Percentiles rank a stretch among this genome's conserved stretches.
These are phyloP conservation scores for Dryobates pubescens DNA, from an alignment of 2,797 vertebrate species.

Conservation along the genomic window DNA sequence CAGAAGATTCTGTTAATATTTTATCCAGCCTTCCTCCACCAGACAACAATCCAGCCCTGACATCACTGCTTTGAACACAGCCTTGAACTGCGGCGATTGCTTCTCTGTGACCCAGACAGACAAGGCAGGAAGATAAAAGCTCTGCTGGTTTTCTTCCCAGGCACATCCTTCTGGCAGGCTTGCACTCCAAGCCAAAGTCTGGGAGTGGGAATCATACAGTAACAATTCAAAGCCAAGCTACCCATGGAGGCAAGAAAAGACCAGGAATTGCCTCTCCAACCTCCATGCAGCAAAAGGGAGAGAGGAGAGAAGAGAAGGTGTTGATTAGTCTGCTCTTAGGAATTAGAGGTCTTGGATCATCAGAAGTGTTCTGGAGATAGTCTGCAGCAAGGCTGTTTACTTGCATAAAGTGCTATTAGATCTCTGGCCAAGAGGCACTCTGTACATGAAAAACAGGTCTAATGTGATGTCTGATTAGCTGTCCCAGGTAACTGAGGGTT, in stretches of 20 bases:
- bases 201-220: neutral
- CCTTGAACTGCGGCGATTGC: slow-evolving; percentile 44
- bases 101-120: slow-evolving; percentile 59
- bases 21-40: slow-evolving; percentile 62
- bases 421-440: slow-evolving; percentile 19
- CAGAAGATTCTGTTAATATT: slow-evolving; percentile 58
- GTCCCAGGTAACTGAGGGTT: slow-evolving; percentile 18
- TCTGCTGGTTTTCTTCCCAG: slow-evolving; percentile 51
- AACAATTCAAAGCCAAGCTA: neutral
- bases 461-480: slow-evolving; percentile 9
- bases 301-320: neutral
- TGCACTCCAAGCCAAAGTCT: slow-evolving; percentile 19
- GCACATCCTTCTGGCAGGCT: slow-evolving; percentile 33
- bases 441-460: slow-evolving; percentile 40
- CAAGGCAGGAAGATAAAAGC: slow-evolving; percentile 65
- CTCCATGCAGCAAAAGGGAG: neutral
- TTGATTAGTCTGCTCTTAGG: neutral
- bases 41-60: slow-evolving; percentile 60
- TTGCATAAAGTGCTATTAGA: slow-evolving; percentile 11
- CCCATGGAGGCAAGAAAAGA: neutral
- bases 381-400: slow-evolving; percentile 5
- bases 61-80: slow-evolving; percentile 57
- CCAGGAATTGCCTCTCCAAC: neutral
- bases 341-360: neutral
- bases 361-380: neutral